Evolutionary conservation across 2,888 invertebrate species (phyloP).

Genomic region (Harmothoe impar): DNA sequence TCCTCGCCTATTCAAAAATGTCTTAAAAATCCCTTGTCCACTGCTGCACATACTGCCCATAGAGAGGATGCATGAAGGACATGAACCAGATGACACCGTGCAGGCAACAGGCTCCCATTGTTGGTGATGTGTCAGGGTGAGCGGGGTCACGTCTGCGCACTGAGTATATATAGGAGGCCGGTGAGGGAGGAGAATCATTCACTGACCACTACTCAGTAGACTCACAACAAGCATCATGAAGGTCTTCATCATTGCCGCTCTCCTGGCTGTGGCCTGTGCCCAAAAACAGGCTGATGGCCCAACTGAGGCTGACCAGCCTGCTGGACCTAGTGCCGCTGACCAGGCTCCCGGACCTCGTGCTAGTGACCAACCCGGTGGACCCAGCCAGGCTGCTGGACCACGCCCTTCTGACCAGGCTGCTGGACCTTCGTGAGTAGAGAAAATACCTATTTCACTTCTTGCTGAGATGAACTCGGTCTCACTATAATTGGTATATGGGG

Average conservation of each 20-base stretch:
- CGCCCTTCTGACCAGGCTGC: background rate
- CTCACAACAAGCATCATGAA: slow-evolving; percentile 16
- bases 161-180: background rate
- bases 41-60: no score
- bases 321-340: background rate
- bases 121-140: background rate
- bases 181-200: background rate
- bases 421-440: background rate
- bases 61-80: no score
- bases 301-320: background rate
- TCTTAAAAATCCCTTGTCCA: no score
- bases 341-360: background rate
- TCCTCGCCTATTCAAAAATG: no score
- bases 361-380: background rate
- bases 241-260: slow-evolving; percentile 39
- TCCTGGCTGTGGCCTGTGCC: slow-evolving; percentile 26
- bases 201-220: background rate
- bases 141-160: background rate
- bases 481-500: no score
- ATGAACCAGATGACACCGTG: no score
- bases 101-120: no score
- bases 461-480: background rate
- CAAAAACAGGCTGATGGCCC: background rate
- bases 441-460: background rate
- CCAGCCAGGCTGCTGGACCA: background rate